phyloP scores from a whole-genome alignment of 1,140 invertebrate species.

The Ptiloglossa arizonensis region DNA sequence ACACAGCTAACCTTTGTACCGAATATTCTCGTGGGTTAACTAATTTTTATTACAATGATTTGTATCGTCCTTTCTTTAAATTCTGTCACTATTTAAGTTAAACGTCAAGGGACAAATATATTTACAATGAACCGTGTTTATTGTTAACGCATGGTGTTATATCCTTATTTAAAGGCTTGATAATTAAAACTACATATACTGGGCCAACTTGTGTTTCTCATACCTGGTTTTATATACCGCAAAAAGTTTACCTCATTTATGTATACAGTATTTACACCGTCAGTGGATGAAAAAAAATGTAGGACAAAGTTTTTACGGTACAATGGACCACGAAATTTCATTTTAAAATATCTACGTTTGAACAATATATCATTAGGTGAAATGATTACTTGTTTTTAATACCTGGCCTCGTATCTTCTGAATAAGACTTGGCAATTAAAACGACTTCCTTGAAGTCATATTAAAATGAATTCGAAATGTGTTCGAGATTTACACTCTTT shows the following conservation, averaged over 20 bases:
- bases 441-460: conserved; percentile 45
- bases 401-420: conserved; percentile 25
- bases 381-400: conserved; percentile 48
- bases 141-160: conserved; percentile 16
- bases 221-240: conserved; percentile 22
- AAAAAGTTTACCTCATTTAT: conserved; percentile 16
- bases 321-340: not conserved
- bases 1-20: conserved; percentile 13
- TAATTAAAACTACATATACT: conserved; percentile 50
- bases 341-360: conserved; percentile 46
- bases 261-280: not conserved
- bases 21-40: not conserved
- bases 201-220: conserved; percentile 33
- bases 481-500: conserved; percentile 18
- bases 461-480: conserved; percentile 41
- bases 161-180: conserved; percentile 26
- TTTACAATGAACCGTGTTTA: conserved; percentile 56
- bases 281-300: not conserved
- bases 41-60: conserved; percentile 17
- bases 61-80: conserved; percentile 8
- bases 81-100: conserved; percentile 35
- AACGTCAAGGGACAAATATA: conserved; percentile 53
- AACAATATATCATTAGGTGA: conserved; percentile 41
- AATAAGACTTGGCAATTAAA: conserved; percentile 33
- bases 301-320: not conserved